Percentiles rank a stretch among this genome's conserved stretches.
Conservation (phyloP, 2,888 invertebrate genomes). For the Laspeyria flexula region DNA sequence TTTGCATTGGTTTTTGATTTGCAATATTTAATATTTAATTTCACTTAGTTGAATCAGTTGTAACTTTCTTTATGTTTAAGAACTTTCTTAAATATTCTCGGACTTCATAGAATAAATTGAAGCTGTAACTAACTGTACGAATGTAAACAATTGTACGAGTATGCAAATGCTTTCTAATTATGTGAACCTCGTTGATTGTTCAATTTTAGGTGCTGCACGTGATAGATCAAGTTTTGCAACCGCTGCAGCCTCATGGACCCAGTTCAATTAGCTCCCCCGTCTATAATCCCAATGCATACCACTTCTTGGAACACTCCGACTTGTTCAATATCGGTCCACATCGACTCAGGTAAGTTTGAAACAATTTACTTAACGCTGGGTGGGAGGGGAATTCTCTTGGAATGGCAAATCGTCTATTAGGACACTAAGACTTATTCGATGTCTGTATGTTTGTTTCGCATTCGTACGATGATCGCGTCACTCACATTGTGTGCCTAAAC, state of each 20-base stretch:
- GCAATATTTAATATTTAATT: too few species aligned
- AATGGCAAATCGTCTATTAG: too few species aligned
- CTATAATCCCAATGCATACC: slow-evolving; percentile 93
- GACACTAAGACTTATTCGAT: too few species aligned
- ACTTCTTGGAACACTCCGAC: slow-evolving; percentile 92
- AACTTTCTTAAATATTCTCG: not conserved
- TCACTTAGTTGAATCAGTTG: too few species aligned
- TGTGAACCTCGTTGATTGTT: slow-evolving; percentile 1
- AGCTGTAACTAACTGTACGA: not conserved
- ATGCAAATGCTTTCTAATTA: not conserved
- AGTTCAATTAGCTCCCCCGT: slow-evolving; percentile 86
- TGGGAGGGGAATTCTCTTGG: too few species aligned
- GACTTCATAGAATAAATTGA: not conserved
- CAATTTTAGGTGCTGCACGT: slow-evolving; percentile 91
- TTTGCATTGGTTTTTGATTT: too few species aligned
- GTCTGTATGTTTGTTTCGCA: too few species aligned
- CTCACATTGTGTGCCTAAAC: too few species aligned
- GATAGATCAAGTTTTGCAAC: slow-evolving; percentile 94
- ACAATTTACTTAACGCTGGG: not conserved
- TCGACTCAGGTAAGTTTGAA: slow-evolving; percentile 88
- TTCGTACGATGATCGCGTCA: too few species aligned
- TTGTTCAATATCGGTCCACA: slow-evolving; percentile 90
- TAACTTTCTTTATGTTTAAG: too few species aligned
- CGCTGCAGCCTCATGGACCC: slow-evolving; percentile 88
- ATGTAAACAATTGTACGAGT: not conserved